phyloP scores from a whole-genome alignment of 2,113 vertebrate species.

The Strix uralensis region DNA sequence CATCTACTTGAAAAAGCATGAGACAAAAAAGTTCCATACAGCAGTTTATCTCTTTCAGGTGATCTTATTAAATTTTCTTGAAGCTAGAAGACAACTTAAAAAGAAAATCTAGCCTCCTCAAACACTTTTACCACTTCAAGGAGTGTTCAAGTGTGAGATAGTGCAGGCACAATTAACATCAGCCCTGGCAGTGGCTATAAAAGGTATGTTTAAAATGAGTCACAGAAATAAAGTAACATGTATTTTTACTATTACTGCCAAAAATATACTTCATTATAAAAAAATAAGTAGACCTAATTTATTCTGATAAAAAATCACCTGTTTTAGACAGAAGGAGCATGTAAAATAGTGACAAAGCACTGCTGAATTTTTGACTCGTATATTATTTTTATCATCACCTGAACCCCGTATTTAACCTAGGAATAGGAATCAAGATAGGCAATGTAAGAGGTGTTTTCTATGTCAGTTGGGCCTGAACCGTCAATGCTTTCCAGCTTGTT shows the following conservation, averaged over 20 bases:
- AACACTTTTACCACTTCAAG: background rate
- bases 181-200: background rate
- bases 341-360: background rate
- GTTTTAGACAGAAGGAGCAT: background rate
- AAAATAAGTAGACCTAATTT: background rate
- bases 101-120: background rate
- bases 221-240: background rate
- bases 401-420: background rate
- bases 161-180: background rate
- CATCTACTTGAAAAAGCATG: background rate
- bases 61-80: background rate
- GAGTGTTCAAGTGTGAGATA: background rate
- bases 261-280: background rate
- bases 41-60: background rate
- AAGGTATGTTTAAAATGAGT: background rate
- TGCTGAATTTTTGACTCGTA: background rate
- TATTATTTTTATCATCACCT: background rate
- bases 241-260: background rate
- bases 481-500: background rate
- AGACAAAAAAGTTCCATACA: background rate
- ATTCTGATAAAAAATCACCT: background rate
- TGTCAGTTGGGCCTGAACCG: background rate
- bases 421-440: background rate
- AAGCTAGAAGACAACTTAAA: background rate
- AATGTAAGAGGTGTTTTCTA: background rate